These are phyloP conservation scores for Seira ritae DNA, from an alignment of 2,888 invertebrate genomes.

Conservation along the genomic window DNA sequence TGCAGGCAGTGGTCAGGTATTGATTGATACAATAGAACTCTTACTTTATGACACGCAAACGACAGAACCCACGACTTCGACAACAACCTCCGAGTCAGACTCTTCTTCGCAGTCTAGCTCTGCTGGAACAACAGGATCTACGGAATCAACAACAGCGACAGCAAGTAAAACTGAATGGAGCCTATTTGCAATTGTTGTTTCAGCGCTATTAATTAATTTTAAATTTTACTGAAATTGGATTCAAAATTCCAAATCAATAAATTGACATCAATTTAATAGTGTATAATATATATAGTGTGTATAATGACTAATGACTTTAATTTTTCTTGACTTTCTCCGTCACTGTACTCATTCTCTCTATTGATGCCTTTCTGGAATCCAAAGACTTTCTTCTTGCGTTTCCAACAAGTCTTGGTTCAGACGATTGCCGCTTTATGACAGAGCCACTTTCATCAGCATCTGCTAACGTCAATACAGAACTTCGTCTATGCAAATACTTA, in stretches of 20 bases:
- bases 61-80: background rate
- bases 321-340: background rate
- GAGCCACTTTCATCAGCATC: background rate
- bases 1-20: background rate
- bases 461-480: conserved; percentile 10
- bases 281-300: no score
- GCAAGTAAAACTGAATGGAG: background rate
- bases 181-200: background rate
- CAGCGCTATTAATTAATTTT: background rate
- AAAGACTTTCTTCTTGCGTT: background rate
- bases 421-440: background rate
- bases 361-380: background rate
- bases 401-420: background rate
- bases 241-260: no score
- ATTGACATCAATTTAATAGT: no score
- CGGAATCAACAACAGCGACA: background rate
- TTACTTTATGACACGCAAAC: background rate
- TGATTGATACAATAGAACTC: background rate
- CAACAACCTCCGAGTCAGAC: background rate
- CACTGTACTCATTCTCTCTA: background rate
- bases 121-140: background rate
- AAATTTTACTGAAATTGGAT: background rate
- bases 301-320: background rate
- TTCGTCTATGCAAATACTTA: conserved; percentile 41
- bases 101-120: background rate